A percentile compares a stretch with the other conserved stretches of the same genome.
phyloP scores from a whole-genome alignment of 1,140 invertebrate genomes.

The Contarinia nasturtii region DNA sequence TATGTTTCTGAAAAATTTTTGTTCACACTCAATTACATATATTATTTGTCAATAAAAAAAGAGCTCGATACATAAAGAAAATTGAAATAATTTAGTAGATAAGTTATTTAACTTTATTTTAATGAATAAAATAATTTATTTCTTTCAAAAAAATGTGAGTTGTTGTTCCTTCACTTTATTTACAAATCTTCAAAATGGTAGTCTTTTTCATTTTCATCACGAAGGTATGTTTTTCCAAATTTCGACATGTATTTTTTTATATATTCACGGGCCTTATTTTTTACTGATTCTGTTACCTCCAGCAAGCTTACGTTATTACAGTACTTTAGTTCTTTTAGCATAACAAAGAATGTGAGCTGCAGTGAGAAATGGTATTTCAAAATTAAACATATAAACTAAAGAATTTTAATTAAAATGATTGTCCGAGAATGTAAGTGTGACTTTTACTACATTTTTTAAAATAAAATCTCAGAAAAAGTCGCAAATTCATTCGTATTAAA shows the following conservation, averaged over 20 bases:
- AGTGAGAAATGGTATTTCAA: constrained; percentile 14
- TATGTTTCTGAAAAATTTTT: too few species aligned
- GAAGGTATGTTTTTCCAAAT: constrained; percentile 38
- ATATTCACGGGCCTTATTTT: constrained; percentile 84
- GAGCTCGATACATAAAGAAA: too few species aligned
- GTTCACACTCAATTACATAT: too few species aligned
- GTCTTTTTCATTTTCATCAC: constrained; percentile 11
- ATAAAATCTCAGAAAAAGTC: too few species aligned
- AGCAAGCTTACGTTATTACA: constrained; percentile 64
- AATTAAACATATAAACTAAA: constrained; percentile 1
- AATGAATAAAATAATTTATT: too few species aligned
- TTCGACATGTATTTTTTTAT: constrained; percentile 92
- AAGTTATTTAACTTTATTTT: too few species aligned
- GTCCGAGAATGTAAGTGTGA: not conserved
- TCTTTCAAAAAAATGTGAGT: too few species aligned
- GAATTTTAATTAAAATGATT: not conserved
- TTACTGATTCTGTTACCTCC: constrained; percentile 80
- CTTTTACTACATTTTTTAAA: too few species aligned
- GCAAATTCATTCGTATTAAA: too few species aligned
- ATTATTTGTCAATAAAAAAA: too few species aligned
- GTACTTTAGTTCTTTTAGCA: constrained; percentile 88
- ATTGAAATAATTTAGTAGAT: too few species aligned
- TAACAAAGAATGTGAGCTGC: constrained; percentile 90
- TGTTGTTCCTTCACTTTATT: too few species aligned
- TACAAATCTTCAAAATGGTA: constrained; percentile 1